Percentiles rank a stretch among this genome's conserved stretches.
These are phyloP conservation scores for Thaumetopoea pityocampa DNA, from an alignment of 1,140 invertebrate genomes.

Conservation along the genomic window DNA sequence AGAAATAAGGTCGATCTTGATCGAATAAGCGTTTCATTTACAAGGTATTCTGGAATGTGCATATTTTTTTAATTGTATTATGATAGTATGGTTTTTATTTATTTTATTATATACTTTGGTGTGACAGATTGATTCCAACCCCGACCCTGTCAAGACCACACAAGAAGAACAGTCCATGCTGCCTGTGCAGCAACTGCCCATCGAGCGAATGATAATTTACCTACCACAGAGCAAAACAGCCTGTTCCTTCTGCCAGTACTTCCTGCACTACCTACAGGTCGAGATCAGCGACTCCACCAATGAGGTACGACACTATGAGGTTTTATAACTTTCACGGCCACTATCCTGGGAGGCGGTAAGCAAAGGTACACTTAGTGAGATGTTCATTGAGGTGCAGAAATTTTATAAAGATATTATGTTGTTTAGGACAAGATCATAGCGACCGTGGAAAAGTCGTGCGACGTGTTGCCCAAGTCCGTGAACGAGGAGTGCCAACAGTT, in stretches of 20 bases:
- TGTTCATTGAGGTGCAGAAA: not conserved
- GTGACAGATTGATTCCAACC: too few relatives aligned
- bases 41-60: too few relatives aligned
- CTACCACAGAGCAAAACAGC: slow-evolving; percentile 72
- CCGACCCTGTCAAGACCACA: too few relatives aligned
- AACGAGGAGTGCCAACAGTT: slow-evolving; percentile 83
- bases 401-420: not conserved
- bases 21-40: too few relatives aligned
- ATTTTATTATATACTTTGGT: too few relatives aligned
- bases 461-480: slow-evolving; percentile 80
- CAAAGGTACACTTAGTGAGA: not conserved
- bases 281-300: slow-evolving; percentile 81
- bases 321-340: too few relatives aligned
- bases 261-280: slow-evolving; percentile 87
- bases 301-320: slow-evolving; percentile 69
- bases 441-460: slow-evolving; percentile 81
- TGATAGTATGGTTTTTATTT: too few relatives aligned
- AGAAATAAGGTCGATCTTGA: too few relatives aligned
- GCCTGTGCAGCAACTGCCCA: slow-evolving; percentile 76
- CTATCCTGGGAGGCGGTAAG: too few relatives aligned
- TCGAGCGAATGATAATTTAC: slow-evolving; percentile 79
- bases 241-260: slow-evolving; percentile 89
- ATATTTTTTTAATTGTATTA: too few relatives aligned
- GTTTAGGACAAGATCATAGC: slow-evolving; percentile 79
- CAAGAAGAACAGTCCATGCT: too few relatives aligned